These are phyloP conservation scores for Tipula vernalis DNA, from an alignment of 2,888 invertebrate genomes.

Conservation along the genomic window DNA sequence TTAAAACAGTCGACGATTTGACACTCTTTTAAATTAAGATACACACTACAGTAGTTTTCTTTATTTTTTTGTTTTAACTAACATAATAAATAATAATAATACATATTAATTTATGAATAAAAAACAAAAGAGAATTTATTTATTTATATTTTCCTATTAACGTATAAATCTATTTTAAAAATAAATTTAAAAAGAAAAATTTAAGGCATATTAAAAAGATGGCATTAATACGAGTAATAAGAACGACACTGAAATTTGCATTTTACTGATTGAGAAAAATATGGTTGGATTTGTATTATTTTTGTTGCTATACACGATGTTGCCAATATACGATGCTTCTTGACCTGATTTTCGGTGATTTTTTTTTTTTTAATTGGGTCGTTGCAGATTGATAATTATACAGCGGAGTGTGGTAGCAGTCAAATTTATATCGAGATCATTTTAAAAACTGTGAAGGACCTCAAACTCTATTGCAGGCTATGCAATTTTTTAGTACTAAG, in stretches of 20 bases:
- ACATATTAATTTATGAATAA: background rate
- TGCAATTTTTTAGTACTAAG: too few species aligned
- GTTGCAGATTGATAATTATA: too few species aligned
- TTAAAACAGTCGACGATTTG: background rate
- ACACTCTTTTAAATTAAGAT: background rate
- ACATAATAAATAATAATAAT: background rate
- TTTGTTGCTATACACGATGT: background rate
- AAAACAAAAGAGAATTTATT: background rate
- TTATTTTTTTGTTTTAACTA: background rate
- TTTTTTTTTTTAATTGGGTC: background rate
- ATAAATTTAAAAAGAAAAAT: background rate
- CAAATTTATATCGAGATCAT: too few species aligned
- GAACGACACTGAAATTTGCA: slow-evolving; percentile 4
- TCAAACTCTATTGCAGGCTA: too few species aligned
- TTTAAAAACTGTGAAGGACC: too few species aligned
- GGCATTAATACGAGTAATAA: background rate
- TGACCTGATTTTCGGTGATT: background rate
- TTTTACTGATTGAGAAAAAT: background rate
- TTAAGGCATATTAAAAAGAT: background rate
- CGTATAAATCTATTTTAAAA: background rate
- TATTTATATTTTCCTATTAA: background rate
- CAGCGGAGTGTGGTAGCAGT: too few species aligned
- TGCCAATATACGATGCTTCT: background rate
- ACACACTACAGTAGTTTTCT: background rate
- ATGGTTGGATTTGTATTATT: background rate